phyloP scores from a whole-genome alignment of 1,140 invertebrate genomes.

The Drosophila insularis region DNA sequence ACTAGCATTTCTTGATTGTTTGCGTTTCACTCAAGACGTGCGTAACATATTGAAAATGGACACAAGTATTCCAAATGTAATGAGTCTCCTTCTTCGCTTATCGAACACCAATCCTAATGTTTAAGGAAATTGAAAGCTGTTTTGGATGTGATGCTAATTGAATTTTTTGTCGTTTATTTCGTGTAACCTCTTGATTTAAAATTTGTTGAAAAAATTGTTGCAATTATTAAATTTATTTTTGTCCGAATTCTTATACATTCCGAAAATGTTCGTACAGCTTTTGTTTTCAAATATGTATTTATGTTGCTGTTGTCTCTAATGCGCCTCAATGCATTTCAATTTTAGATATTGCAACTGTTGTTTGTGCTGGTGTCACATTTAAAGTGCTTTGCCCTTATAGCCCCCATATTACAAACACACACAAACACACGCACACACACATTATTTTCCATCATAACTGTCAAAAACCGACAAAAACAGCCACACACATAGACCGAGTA shows the following conservation, averaged over 20 bases:
- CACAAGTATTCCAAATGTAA: background rate
- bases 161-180: background rate
- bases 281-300: conserved; percentile 21
- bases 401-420: conserved; percentile 29
- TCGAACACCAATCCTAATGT: too few species aligned
- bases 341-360: conserved; percentile 53
- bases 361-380: conserved; percentile 43
- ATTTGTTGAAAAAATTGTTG: background rate
- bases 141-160: background rate
- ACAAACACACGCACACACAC: conserved; percentile 25
- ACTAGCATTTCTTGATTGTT: background rate
- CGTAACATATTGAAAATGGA: background rate
- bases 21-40: conserved; percentile 5
- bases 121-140: too few species aligned
- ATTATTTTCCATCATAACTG: conserved; percentile 77
- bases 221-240: background rate
- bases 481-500: conserved; percentile 38
- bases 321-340: conserved; percentile 59
- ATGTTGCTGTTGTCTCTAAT: conserved; percentile 5
- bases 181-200: background rate
- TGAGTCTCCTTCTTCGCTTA: background rate
- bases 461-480: conserved; percentile 71
- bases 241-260: background rate
- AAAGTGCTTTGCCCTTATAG: conserved; percentile 66
- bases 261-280: background rate